Percentiles rank a stretch among this genome's conserved stretches.
phyloP scores from a whole-genome alignment of 2,113 vertebrate species.

The Pluvialis apricaria region DNA sequence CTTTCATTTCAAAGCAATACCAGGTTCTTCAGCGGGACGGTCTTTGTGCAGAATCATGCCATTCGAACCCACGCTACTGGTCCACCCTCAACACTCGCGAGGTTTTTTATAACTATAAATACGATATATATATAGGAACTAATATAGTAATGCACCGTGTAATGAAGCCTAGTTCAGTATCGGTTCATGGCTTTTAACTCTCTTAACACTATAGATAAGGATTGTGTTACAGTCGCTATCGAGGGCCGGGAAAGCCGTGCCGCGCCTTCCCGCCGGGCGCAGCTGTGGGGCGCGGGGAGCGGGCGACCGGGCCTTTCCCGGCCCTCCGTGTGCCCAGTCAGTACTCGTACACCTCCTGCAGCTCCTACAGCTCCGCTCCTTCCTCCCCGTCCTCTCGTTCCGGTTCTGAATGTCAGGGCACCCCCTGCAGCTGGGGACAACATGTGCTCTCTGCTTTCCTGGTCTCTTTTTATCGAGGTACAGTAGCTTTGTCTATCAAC shows the following conservation, averaged over 20 bases:
- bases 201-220: slow-evolving; percentile 79
- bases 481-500: slow-evolving; percentile 79
- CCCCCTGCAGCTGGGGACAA: slow-evolving; percentile 73
- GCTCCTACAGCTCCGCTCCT: neutral
- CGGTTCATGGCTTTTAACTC: slow-evolving; percentile 74
- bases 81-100: slow-evolving; percentile 57
- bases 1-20: slow-evolving; percentile 80
- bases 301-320: neutral
- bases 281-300: too few relatives aligned
- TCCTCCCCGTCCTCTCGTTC: slow-evolving; percentile 38
- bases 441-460: slow-evolving; percentile 76
- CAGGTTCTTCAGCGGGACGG: slow-evolving; percentile 69
- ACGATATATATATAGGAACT: slow-evolving; percentile 78
- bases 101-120: slow-evolving; percentile 74
- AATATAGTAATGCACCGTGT: slow-evolving; percentile 76
- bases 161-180: slow-evolving; percentile 74
- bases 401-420: slow-evolving; percentile 71
- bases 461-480: slow-evolving; percentile 74
- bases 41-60: slow-evolving; percentile 71
- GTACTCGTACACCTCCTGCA: slow-evolving; percentile 63
- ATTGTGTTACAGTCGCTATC: slow-evolving; percentile 74
- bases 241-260: neutral
- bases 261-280: too few relatives aligned
- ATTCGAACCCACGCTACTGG: slow-evolving; percentile 55
- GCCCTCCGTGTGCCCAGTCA: slow-evolving; percentile 65